Evolutionary conservation across 2,888 invertebrate species (phyloP).

Genomic region (Cephus pulcher): DNA sequence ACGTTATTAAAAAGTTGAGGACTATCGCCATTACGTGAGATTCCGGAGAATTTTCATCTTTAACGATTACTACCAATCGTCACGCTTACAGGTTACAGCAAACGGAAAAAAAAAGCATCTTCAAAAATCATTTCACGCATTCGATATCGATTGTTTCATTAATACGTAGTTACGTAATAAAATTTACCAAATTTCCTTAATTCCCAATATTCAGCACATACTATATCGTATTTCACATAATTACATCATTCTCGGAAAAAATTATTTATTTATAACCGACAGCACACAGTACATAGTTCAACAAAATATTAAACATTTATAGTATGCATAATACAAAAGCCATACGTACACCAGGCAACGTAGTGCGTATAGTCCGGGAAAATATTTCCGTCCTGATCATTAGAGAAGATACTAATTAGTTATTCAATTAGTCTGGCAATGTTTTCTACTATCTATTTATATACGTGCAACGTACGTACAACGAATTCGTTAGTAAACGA

Average conservation of each 20-base stretch:
- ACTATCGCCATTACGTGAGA: background rate
- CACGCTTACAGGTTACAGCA: background rate
- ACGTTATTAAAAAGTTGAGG: background rate
- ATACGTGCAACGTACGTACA: background rate
- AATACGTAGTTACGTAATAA: background rate
- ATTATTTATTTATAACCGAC: background rate
- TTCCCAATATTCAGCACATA: background rate
- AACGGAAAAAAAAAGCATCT: background rate
- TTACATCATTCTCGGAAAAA: background rate
- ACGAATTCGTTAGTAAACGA: background rate
- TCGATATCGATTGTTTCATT: background rate
- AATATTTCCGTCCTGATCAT: background rate
- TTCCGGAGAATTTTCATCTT: background rate
- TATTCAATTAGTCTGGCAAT: background rate
- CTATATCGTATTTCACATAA: background rate
- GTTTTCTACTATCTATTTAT: background rate
- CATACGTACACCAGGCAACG: background rate
- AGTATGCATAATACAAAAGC: background rate
- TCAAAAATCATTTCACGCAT: background rate
- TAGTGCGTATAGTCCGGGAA: background rate
- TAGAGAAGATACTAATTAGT: background rate
- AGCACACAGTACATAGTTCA: background rate
- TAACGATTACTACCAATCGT: background rate
- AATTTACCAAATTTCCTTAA: background rate
- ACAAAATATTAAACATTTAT: background rate